phyloP scores from a whole-genome alignment of 1,140 invertebrate species.

The Lasioglossum albipes region DNA sequence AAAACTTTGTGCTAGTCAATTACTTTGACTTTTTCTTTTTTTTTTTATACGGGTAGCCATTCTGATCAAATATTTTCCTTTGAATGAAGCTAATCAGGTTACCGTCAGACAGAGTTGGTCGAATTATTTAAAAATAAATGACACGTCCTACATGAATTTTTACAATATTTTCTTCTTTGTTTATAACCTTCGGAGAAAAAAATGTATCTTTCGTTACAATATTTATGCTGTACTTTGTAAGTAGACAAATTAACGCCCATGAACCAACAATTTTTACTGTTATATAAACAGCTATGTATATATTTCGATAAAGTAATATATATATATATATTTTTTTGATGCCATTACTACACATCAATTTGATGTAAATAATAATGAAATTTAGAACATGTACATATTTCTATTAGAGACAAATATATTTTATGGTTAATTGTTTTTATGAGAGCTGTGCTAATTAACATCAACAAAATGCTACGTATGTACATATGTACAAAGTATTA shows the following conservation, averaged over 20 bases:
- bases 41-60: slow-evolving; percentile 17
- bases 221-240: slow-evolving; percentile 38
- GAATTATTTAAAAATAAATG: slow-evolving; percentile 31
- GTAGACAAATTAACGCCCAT: slow-evolving; percentile 6
- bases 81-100: slow-evolving; percentile 35
- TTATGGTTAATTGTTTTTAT: background rate
- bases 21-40: background rate
- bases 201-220: background rate
- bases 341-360: background rate
- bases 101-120: slow-evolving; percentile 15
- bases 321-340: slow-evolving; percentile 6
- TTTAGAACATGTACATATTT: background rate
- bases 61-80: slow-evolving; percentile 45
- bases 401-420: background rate
- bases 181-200: slow-evolving; percentile 1
- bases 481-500: background rate
- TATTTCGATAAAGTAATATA: slow-evolving; percentile 20
- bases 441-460: background rate
- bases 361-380: background rate
- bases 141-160: slow-evolving; percentile 13
- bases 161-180: slow-evolving; percentile 15
- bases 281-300: slow-evolving; percentile 36
- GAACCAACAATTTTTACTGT: slow-evolving; percentile 27
- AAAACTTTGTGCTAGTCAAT: slow-evolving; percentile 24
- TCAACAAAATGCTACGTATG: background rate